Evolutionary conservation across 2,797 vertebrate species (phyloP).

Genomic region (Tenualosa thibaudeaui): DNA sequence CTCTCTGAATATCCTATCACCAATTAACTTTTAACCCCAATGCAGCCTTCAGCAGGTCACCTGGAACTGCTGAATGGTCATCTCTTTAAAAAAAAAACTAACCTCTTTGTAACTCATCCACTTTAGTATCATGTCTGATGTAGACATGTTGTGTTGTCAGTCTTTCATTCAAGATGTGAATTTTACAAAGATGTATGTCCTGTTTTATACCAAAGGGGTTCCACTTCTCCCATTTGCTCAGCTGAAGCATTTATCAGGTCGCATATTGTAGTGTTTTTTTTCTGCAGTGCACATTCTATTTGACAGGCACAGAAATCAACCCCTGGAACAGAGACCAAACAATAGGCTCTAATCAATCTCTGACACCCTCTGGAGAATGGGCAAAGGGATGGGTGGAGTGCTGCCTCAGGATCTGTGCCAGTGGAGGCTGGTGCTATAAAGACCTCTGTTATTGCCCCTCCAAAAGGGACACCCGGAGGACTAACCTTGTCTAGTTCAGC

Average conservation of each 20-base stretch:
- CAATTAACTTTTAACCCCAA: too few relatives aligned
- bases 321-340: conserved; percentile 9
- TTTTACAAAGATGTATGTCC: neutral
- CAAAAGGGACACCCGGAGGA: neutral
- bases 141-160: neutral
- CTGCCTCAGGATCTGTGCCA: neutral
- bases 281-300: conserved; percentile 6
- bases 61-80: neutral
- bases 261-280: neutral
- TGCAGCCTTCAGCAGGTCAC: neutral
- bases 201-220: neutral
- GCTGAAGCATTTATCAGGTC: neutral
- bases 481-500: neutral
- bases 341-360: conserved; percentile 24
- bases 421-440: neutral
- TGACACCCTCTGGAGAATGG: neutral
- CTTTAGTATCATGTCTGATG: neutral
- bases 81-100: neutral
- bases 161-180: neutral
- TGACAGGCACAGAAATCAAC: neutral
- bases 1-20: too few relatives aligned
- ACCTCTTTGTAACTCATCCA: neutral
- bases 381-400: conserved; percentile 15
- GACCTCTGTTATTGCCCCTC: neutral
- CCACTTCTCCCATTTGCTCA: neutral